Conservation (phyloP, 2,888 invertebrate genomes). For the Neocrepidodera transversa region DNA sequence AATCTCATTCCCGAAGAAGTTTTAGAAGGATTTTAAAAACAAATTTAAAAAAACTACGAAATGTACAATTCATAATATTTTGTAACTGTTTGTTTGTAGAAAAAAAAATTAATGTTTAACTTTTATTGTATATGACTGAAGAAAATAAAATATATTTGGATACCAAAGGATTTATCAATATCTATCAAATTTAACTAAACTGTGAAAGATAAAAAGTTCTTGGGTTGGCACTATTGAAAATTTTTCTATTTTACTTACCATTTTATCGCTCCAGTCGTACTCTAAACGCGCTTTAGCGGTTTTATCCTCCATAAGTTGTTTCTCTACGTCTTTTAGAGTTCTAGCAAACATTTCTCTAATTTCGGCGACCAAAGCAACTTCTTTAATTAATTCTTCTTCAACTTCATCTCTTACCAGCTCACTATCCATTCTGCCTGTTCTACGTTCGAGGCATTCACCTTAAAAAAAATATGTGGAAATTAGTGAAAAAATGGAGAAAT, state of each 20-base stretch:
- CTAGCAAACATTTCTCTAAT: constrained; percentile 69
- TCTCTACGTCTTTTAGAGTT: constrained; percentile 71
- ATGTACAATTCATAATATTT: no score
- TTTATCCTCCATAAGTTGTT: constrained; percentile 76
- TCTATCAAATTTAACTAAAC: no score
- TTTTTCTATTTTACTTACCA: constrained; percentile 80
- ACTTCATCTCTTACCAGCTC: constrained; percentile 79
- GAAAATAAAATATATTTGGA: no score
- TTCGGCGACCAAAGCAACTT: constrained; percentile 74
- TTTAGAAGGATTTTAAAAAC: constrained; percentile 34
- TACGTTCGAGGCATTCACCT: constrained; percentile 75
- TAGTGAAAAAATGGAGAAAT: no score
- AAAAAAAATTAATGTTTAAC: no score
- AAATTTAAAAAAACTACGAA: no score
- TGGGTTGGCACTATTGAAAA: no score
- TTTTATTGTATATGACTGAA: no score
- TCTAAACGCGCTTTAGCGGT: constrained; percentile 83
- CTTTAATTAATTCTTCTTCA: constrained; percentile 79
- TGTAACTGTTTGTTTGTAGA: no score
- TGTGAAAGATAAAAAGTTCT: no score
- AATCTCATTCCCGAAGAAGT: constrained; percentile 55
- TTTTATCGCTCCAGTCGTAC: constrained; percentile 92
- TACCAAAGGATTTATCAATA: no score
- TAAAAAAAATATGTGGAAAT: no score
- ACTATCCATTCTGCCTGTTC: constrained; percentile 72